Conservation (phyloP, 1,140 invertebrate species). For the Periplaneta americana region DNA sequence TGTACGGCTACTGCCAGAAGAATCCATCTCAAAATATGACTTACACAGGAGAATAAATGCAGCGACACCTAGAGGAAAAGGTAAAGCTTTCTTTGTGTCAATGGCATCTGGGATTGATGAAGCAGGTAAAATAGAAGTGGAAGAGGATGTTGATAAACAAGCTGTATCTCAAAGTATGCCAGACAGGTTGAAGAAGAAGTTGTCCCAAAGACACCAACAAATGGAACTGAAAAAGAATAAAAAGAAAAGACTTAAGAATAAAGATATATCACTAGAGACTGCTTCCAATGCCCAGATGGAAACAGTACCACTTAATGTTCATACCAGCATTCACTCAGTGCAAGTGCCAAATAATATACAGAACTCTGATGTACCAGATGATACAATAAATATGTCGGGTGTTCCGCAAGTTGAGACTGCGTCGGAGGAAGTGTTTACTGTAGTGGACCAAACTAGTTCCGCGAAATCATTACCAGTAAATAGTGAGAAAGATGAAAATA, state of each 20-base stretch:
- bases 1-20: background rate
- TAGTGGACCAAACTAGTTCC: background rate
- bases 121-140: background rate
- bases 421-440: background rate
- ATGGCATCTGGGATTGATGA: background rate
- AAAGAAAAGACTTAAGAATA: background rate
- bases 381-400: too few relatives aligned
- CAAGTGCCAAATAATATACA: background rate
- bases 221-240: background rate
- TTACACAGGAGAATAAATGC: background rate
- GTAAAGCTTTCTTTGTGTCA: conserved; percentile 11
- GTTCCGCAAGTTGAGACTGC: background rate
- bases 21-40: background rate
- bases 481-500: too few relatives aligned
- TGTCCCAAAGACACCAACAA: conserved; percentile 9
- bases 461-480: background rate
- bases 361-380: background rate
- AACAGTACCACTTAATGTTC: background rate
- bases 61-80: conserved; percentile 9
- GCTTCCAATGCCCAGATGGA: background rate
- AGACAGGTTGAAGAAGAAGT: conserved; percentile 2
- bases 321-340: background rate
- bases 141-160: background rate
- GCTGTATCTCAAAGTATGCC: conserved; percentile 11
- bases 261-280: background rate